Evolutionary conservation across 2,797 vertebrate species (phyloP).

Genomic region (Chiroxiphia lanceolata): DNA sequence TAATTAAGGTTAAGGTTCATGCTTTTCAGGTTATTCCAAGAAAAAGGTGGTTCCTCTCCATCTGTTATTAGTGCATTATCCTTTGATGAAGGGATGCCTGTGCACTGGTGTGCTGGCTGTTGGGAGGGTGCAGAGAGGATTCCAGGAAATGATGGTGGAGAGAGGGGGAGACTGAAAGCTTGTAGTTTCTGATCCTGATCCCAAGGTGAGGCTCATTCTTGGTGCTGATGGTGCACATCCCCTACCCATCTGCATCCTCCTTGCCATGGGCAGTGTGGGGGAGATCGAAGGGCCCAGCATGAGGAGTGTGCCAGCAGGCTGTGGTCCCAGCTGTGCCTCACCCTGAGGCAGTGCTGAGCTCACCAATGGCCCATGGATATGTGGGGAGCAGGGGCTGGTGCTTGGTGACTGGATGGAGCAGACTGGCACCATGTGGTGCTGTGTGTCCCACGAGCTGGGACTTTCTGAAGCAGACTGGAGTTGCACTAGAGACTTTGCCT

Average conservation of each 20-base stretch:
- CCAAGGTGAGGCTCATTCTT: not conserved
- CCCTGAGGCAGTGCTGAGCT: not conserved
- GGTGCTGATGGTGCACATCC: not conserved
- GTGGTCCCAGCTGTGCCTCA: not conserved
- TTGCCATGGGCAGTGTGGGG: not conserved
- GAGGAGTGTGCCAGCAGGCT: not conserved
- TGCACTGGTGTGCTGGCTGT: not conserved
- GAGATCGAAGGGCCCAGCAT: not conserved
- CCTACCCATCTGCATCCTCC: not conserved
- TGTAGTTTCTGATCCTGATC: not conserved
- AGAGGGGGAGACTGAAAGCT: not conserved
- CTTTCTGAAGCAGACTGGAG: not conserved
- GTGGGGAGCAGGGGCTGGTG: not conserved
- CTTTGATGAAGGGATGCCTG: not conserved
- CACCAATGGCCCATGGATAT: fast-evolving
- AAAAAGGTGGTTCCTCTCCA: not conserved
- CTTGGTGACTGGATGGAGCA: not conserved
- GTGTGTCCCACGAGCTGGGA: not conserved
- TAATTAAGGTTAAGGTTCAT: not conserved
- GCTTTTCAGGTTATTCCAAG: not conserved
- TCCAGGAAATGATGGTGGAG: not conserved
- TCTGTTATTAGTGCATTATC: fast-evolving
- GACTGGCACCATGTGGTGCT: not conserved
- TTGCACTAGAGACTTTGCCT: not conserved
- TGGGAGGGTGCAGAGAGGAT: not conserved